These are phyloP conservation scores for Aradophagus sp. DNA, from an alignment of 1,140 invertebrate species.

Conservation along the genomic window DNA sequence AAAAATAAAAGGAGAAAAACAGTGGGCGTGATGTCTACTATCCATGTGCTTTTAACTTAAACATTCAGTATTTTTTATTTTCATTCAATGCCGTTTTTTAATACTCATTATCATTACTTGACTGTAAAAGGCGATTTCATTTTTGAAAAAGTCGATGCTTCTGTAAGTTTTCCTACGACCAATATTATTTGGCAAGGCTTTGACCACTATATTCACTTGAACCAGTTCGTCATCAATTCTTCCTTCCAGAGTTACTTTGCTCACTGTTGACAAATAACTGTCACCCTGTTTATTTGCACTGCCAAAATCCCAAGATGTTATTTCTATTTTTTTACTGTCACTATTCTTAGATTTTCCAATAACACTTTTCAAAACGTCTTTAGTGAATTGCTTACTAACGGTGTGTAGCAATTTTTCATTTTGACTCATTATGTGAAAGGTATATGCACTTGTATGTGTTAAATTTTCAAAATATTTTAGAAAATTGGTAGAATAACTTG, in stretches of 20 bases:
- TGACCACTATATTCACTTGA: constrained; percentile 76
- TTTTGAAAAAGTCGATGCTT: constrained; percentile 80
- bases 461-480: no score
- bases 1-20: no score
- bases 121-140: constrained; percentile 81
- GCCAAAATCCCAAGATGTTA: constrained; percentile 71
- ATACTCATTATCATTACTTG: no score
- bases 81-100: no score
- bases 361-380: constrained; percentile 71
- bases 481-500: no score
- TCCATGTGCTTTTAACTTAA: no score
- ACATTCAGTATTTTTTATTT: no score
- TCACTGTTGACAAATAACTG: constrained; percentile 79
- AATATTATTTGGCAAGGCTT: constrained; percentile 79
- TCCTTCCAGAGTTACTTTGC: constrained; percentile 76
- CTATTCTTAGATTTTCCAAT: constrained; percentile 60
- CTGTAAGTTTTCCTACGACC: constrained; percentile 79
- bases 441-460: no score
- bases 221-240: constrained; percentile 55
- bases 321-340: constrained; percentile 66
- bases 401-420: no score
- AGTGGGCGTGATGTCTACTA: no score
- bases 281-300: constrained; percentile 78
- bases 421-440: no score
- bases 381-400: constrained; percentile 70